phyloP scores from a whole-genome alignment of 2,113 vertebrate genomes.

The Calcarius ornatus region DNA sequence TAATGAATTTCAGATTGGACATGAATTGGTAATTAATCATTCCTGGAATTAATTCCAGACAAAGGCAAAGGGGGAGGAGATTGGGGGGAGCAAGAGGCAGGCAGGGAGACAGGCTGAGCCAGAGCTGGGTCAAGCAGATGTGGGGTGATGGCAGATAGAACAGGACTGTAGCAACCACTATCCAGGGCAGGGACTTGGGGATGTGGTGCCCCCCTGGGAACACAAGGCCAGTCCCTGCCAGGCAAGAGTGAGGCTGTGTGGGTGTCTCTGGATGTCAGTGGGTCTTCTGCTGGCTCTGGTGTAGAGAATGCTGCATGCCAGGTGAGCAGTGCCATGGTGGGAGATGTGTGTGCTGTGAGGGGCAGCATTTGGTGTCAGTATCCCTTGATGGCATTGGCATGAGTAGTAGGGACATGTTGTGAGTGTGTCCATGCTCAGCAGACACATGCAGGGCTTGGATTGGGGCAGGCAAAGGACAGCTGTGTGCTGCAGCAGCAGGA shows the following conservation, averaged over 20 bases:
- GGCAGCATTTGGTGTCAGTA: background rate
- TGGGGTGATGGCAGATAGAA: background rate
- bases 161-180: fast-evolving
- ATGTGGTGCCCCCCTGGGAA: background rate
- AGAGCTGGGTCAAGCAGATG: background rate
- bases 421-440: fast-evolving
- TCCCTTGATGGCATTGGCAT: fast-evolving
- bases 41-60: constrained; percentile 68
- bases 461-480: fast-evolving
- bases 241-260: background rate
- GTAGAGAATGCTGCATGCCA: fast-evolving
- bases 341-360: background rate
- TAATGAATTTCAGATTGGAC: constrained; percentile 70
- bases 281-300: background rate
- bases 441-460: background rate
- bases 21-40: constrained; percentile 72
- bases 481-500: background rate
- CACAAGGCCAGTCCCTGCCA: background rate
- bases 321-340: fast-evolving
- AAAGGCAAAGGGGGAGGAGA: background rate
- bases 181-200: background rate
- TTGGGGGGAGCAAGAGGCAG: background rate
- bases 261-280: background rate
- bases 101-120: background rate
- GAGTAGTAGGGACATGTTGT: fast-evolving